Base-by-base conservation (phyloP, 2,888 invertebrate species). In the Rotaria socialis region DNA sequence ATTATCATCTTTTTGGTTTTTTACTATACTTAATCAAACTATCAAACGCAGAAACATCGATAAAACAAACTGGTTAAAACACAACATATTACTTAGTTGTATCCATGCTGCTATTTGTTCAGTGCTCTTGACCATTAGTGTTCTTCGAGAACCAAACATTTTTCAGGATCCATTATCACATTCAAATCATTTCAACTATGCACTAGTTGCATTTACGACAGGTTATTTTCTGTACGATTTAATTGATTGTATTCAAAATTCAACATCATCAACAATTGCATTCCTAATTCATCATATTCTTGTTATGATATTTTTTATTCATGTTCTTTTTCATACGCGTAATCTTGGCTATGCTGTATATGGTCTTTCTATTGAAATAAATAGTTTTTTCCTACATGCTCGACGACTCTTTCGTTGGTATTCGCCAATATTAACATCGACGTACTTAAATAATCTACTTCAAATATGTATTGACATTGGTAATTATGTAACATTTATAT, bases 371-470 rank as follows among this genome's bases (percentile, higher is more conserved):
- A 89, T 90, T 19, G 91, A 91, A 87, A 89, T 91, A 85, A 91
- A 91, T 89, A 90, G 90, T 87, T 89, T 91, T 87, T 91, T 90
- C 88, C 89, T 91, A 14, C 91, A 91, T 87, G 89, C 90, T 56
- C 88, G 91, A 24, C 67, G 67, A 35, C 5, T 67, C 8, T 19
- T 35, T 19, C 67, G 67, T 35, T 67, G 67, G 67, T 41, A 67
- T 67, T 19, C 67, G 35, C 35, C 67, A 35, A 35, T 67, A 19
- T 67, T 19, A 11, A 67, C 6, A 41, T 35, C 67, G 35, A 4
- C 6, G 6, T 35, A 67, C 24, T 19, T 16, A 19, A 35, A 67
- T 5, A 35, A 67, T 35, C 35, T 27, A 5, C 16, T 67, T 35
- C 10, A 67, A 35, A 41, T 41, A 27, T 67, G 35, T 14, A 14